phyloP scores from a whole-genome alignment of 1,140 invertebrate genomes.

The Pseudachorutes palmiensis region DNA sequence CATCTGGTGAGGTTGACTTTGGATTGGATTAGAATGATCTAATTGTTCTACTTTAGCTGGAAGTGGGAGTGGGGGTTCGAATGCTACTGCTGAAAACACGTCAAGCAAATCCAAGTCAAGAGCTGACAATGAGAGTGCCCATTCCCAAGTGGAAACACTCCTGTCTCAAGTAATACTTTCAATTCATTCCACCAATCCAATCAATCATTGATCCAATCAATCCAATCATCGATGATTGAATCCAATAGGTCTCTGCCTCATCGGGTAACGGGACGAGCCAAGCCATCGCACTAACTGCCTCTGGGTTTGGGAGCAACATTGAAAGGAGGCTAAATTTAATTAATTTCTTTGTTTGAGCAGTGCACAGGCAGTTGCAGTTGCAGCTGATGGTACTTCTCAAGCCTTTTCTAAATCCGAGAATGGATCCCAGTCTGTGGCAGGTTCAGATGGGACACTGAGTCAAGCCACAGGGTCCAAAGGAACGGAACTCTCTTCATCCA shows the following conservation, averaged over 20 bases:
- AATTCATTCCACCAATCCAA: too few species aligned
- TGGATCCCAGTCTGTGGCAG: conserved; percentile 1
- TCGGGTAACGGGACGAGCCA: background rate
- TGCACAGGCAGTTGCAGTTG: background rate
- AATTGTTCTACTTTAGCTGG: background rate
- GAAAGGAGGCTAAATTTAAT: background rate
- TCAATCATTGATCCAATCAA: too few species aligned
- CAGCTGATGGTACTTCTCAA: background rate
- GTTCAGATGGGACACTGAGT: background rate
- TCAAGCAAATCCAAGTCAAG: background rate
- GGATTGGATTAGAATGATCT: background rate
- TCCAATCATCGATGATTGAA: too few species aligned
- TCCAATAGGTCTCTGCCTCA: background rate
- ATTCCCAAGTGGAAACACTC: background rate
- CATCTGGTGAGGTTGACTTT: background rate
- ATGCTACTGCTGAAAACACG: background rate
- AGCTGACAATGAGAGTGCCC: background rate
- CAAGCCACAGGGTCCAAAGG: background rate
- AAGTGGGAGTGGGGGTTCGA: background rate
- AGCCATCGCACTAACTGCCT: background rate
- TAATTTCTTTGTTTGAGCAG: background rate
- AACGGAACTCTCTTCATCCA: background rate
- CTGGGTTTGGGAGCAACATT: background rate
- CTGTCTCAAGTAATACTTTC: background rate
- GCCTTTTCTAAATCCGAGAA: background rate